Conservation (phyloP, 2,113 vertebrate genomes). For the Dipodomys spectabilis region DNA sequence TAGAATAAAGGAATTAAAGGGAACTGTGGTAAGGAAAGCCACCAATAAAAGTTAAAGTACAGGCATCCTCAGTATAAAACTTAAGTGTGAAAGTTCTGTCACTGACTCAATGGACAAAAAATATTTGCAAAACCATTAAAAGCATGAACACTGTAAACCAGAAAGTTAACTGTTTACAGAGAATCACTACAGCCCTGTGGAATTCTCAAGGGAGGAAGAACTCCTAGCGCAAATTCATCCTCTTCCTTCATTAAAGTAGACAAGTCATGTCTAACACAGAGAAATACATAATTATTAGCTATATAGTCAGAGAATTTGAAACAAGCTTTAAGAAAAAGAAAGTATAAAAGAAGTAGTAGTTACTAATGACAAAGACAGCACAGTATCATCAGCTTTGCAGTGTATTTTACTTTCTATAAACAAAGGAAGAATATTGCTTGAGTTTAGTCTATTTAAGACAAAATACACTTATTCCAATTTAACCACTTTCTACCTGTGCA, state of each 20-base stretch:
- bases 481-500: background rate
- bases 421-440: background rate
- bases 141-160: background rate
- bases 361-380: background rate
- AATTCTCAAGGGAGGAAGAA: background rate
- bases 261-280: background rate
- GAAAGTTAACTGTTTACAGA: conserved; percentile 13
- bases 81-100: background rate
- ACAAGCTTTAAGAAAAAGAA: background rate
- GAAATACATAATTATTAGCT: background rate
- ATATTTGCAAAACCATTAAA: background rate
- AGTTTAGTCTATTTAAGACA: background rate
- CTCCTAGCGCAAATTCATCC: background rate
- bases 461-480: background rate
- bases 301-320: background rate
- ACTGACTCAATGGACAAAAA: background rate
- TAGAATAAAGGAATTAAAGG: background rate
- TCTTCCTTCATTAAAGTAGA: background rate
- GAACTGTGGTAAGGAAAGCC: background rate
- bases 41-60: background rate
- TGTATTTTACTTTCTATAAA: too few relatives aligned
- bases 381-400: background rate
- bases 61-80: conserved; percentile 16
- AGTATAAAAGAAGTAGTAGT: background rate
- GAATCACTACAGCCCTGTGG: background rate